Evolutionary conservation across 2,888 invertebrate genomes (phyloP), one percentile per base, ranked within the genome.

Genomic region (Nemurella pictetii): DNA sequence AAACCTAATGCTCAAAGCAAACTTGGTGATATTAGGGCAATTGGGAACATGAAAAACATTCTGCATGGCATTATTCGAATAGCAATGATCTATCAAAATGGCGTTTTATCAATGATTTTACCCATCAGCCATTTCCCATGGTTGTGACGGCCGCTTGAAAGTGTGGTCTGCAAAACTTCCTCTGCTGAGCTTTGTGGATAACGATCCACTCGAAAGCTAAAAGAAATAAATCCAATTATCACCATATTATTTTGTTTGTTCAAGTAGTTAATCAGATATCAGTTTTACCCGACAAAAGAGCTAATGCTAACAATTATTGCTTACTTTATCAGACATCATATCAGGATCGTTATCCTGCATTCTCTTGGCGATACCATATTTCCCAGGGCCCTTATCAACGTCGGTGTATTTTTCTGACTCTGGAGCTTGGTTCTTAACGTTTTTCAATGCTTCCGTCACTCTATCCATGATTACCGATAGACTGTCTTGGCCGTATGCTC

Each of bases 41-140:
- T n/a, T n/a, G n/a, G n/a, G n/a, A n/a, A n/a, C n/a, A n/a, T n/a
- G n/a, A n/a, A n/a, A n/a, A n/a, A n/a, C n/a, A n/a, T n/a, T n/a
- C n/a, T n/a, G n/a, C n/a, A n/a, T n/a, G n/a, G n/a, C n/a, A n/a
- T n/a, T n/a, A n/a, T n/a, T n/a, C n/a, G n/a, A n/a, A n/a, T n/a
- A n/a, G n/a, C n/a, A n/a, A n/a, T n/a, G n/a, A n/a, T n/a, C n/a
- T n/a, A n/a, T n/a, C n/a, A n/a, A n/a, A n/a, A n/a, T n/a, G n/a
- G n/a, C n/a, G n/a, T n/a, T n/a, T n/a, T n/a, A n/a, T n/a, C n/a
- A n/a, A n/a, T n/a, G n/a, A n/a, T n/a, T n/a, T 87, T 89, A 92
- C 91, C 92, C 92, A 89, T 92, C 92, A 72, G 91, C 91, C 73
- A 90, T 87, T 87, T 92, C 92, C 92, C 92, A 92, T 0, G 92